Base-by-base conservation (phyloP, 2,888 invertebrate species). In the Hydropsyche betteni region DNA sequence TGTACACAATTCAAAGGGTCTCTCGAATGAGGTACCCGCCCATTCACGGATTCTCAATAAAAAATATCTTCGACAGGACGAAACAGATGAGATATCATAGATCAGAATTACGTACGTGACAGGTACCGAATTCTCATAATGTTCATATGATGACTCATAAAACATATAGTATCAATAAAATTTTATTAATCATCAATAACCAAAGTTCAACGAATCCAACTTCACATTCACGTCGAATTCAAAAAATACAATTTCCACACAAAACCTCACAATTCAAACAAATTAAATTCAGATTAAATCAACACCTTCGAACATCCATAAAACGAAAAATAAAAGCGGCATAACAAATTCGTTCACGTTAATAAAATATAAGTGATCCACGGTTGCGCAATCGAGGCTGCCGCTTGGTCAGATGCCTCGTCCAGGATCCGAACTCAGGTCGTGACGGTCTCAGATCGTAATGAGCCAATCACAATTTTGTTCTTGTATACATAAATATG, bases 41-140 rank as follows among this genome's bases (percentile, higher is more conserved):
- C 53, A 70, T 70, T 70, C 70, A 70, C 70, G 70, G 16, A 70
- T 24, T 33, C 51, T 24, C 36, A 70, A 70, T 70, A 70, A 70
- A 70, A 69, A 70, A 53, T 10, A 70, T 64, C 34, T 36, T 64
- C 64, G 64, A 53, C 51, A 70, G 33, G 24, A 70, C 52, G 52
- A 70, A 53, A 70, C n/a, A 44, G 6, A 44, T 44, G 44, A 44
- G 44, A 10, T 55, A 55, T 55, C 16, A n/a, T 55, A 55, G n/a
- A 55, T 55, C 44, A 55, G 55, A 55, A 55, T 12, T n/a, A 55
- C 55, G n/a, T 44, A 55, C 55, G 12, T 55, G 55, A 14, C 55
- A 14, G 44, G 44, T 44, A 44, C 10, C 44, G 44, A 44, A 44
- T 44, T 44, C 44, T 10, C 44, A 44, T 44, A 44, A 10, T 8